phyloP scores from a whole-genome alignment of 1,140 invertebrate species.

The Drosophila pachea region DNA sequence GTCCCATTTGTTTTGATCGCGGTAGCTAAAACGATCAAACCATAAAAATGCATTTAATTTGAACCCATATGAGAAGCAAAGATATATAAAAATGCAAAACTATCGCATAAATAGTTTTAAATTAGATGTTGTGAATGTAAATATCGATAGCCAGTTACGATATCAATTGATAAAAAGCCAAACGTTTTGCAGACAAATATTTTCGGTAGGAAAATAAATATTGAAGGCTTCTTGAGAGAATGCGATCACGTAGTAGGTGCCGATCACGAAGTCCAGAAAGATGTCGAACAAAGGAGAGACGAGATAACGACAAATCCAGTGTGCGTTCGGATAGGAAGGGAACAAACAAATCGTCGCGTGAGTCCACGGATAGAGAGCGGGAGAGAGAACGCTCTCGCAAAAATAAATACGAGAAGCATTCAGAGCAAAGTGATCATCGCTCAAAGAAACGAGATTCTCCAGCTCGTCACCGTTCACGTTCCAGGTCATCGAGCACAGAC shows the following conservation, averaged over 20 bases:
- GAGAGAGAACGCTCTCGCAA: constrained; percentile 8
- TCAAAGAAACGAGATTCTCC: constrained; percentile 23
- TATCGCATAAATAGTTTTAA: neutral
- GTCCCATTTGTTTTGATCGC: too few relatives aligned
- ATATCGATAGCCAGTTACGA: neutral
- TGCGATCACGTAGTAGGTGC: constrained; percentile 57
- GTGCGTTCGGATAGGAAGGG: constrained; percentile 24
- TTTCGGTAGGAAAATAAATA: constrained; percentile 3
- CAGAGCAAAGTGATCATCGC: neutral
- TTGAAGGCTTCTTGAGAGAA: constrained; percentile 9
- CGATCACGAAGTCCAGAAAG: constrained; percentile 45
- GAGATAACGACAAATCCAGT: constrained; percentile 20
- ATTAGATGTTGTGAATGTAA: neutral
- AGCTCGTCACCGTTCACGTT: constrained; percentile 19
- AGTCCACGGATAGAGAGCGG: constrained; percentile 31
- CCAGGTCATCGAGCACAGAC: constrained; percentile 28
- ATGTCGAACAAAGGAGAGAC: constrained; percentile 24
- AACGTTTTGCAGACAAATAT: constrained; percentile 27
- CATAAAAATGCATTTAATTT: too few relatives aligned
- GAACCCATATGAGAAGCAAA: too few relatives aligned
- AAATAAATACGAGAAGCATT: constrained; percentile 6
- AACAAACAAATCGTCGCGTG: constrained; percentile 1
- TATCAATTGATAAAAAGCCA: constrained; percentile 1
- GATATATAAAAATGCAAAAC: too few relatives aligned
- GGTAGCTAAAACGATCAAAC: too few relatives aligned